Evolutionary conservation across 2,113 vertebrate genomes (phyloP), one percentile per base, ranked within the genome.

Genomic region (Xenus cinereus): DNA sequence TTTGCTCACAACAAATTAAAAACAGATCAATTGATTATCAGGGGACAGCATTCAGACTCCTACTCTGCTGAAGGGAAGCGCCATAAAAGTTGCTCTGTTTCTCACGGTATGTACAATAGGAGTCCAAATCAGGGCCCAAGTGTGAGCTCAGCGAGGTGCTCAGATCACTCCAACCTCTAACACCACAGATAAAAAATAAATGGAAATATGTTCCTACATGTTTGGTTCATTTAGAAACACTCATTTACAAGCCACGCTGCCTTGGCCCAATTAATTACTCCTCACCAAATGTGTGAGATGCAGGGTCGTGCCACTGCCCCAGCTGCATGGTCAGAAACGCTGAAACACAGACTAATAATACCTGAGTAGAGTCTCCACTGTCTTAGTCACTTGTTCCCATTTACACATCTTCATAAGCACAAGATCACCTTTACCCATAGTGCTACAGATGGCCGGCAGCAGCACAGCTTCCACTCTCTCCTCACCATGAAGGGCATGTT

Each of bases 1-100:
- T 92, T 78, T 93, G 64, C 26, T 94, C 43, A 79, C 35, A 87
- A 57, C 33, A 97, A 95, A 94, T 95, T 53, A 84, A 96, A 95
- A 89, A 16, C 94, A 96, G 91, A 90, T 84, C 77, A 78, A 94
- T 69, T 72, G 71, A 79, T 93, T 75, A 73, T 43, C 51, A 94
- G 8, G 46, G 53, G 87, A 92, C 66, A 78, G 17, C 24, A 60
- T 56, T 69, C 43, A 82, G 51, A 43, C 20, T 89, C 82, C 64
- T 64, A 27, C 33, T 56, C 28, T 80, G 41, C 46, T 60, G 56
- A 74, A 74, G n/a, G 48, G 56, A 87, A 90, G 18, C 48, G 20
- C 26, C 45, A 8, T 51, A 41, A 83, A 85, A 35, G 6, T 74
- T 77, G 27, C 19, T 80, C 41, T 54, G 9, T 56, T 95, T 94